These are phyloP conservation scores for Cyanoderma ruficeps DNA, from an alignment of 2,113 vertebrate species.

Conservation along the genomic window DNA sequence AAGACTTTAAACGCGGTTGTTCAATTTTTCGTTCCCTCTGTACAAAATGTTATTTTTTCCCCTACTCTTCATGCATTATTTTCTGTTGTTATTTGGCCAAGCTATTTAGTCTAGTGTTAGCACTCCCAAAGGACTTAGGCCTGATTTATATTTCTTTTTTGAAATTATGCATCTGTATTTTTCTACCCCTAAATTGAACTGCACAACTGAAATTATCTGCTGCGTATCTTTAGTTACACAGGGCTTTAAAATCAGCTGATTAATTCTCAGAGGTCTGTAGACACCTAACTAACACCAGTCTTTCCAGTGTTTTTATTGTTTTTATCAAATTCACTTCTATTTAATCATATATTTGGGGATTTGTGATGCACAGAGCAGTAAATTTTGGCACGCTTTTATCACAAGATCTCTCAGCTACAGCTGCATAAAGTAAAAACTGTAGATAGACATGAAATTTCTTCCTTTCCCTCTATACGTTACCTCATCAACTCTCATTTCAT, in stretches of 20 bases:
- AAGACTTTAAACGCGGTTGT: not conserved
- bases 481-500: not conserved
- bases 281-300: not conserved
- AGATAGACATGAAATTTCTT: not conserved
- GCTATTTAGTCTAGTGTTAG: not conserved
- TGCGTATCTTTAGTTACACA: not conserved
- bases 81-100: not conserved
- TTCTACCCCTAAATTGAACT: not conserved
- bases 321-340: conserved; percentile 38
- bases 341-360: conserved; percentile 20
- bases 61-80: not conserved
- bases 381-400: not conserved
- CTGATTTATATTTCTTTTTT: not conserved
- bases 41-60: not conserved
- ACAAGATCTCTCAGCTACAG: not conserved
- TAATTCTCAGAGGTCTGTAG: conserved; percentile 13
- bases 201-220: not conserved
- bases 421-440: not conserved
- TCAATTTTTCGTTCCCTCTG: not conserved
- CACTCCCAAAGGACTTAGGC: not conserved
- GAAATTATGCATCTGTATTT: not conserved
- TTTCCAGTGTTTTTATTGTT: conserved; percentile 23
- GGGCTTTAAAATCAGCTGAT: not conserved
- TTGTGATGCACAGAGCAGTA: conserved; percentile 14
- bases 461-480: not conserved